A percentile compares a stretch with the other conserved stretches of the same genome.
These are phyloP conservation scores for Paramisgurnus dabryanus DNA, from an alignment of 2,113 vertebrate genomes.

Conservation along the genomic window DNA sequence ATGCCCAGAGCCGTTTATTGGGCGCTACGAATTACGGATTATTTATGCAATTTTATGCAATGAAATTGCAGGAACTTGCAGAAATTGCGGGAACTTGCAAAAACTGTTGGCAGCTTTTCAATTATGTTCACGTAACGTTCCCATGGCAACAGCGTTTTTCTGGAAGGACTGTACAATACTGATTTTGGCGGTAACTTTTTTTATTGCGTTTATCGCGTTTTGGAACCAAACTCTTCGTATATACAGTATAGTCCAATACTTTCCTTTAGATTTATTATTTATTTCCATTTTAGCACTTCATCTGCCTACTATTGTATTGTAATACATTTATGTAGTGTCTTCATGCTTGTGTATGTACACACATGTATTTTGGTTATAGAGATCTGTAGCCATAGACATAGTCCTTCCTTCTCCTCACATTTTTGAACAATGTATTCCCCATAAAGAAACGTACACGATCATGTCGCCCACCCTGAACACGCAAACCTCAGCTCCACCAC, in stretches of 20 bases:
- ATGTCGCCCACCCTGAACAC: conserved; percentile 27
- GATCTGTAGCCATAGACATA: conserved; percentile 6
- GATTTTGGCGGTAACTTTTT: no score
- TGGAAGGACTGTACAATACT: no score
- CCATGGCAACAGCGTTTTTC: no score
- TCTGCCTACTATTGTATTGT: background rate
- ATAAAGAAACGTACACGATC: conserved; percentile 6
- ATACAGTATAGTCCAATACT: background rate
- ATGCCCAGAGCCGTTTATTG: no score
- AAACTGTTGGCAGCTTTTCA: no score
- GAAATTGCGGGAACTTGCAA: no score
- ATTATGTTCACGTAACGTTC: no score
- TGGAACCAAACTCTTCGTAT: no score
- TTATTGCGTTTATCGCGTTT: no score
- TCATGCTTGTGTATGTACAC: background rate
- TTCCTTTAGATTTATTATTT: background rate
- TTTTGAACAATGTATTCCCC: conserved; percentile 22
- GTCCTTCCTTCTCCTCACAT: conserved; percentile 18
- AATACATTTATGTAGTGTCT: background rate
- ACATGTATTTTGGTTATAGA: background rate
- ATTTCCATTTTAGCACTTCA: background rate
- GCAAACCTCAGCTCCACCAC: conserved; percentile 11
- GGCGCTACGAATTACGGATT: no score
- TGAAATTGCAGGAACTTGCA: no score
- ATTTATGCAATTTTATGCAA: no score